Base-by-base conservation (phyloP, 1,140 invertebrate genomes). In the Drosophila trapezifrons region DNA sequence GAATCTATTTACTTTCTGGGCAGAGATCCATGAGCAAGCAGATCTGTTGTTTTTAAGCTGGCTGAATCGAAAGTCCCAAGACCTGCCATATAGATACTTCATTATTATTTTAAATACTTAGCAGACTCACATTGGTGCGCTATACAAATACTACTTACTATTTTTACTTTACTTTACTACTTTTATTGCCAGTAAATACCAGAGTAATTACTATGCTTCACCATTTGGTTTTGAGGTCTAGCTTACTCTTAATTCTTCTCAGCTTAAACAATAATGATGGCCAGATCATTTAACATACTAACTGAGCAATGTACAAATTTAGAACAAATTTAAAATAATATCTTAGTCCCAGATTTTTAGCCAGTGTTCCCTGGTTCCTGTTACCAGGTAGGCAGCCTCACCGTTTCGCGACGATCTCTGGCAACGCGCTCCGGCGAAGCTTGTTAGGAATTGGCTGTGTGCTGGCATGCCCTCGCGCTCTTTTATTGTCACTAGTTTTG, bases 401-500 rank as follows among this genome's bases (percentile, higher is more conserved):
- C 51, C 18, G 7, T 10, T 51, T 7, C 25, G 13, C 20, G 29
- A 58, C 32, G 27, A 60, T 45, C 42, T 32, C 57, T 45, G 57
- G 22, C 45, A 37, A 47, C 29, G 17, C 20, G 46, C 47, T 38
- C n/a, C 32, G n/a, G 40, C 18, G 25, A 27, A 29, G 47, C 69
- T 82, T 64, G 79, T 82, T 79, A 71, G 63, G 43, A 73, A 75
- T 72, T 64, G 66, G 47, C 65, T 56, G 18, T 18, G 38, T 18
- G 42, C 58, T 18, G 15, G 8, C 25, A 37, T 66, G 42, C 51
- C 32, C 49, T 29, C 60, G 58, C 63, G 35, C 46, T 58, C 18
- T 62, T 70, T 80, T 69, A 72, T 84, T 77, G 63, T 77, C 76
- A 65, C 56, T 49, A 38, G 62, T 73, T 70, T 85, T 84, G 73